Percentiles rank a stretch among this genome's conserved stretches.
Evolutionary conservation across 1,140 invertebrate genomes (phyloP).

Genomic region (Heliothis subflexa): DNA sequence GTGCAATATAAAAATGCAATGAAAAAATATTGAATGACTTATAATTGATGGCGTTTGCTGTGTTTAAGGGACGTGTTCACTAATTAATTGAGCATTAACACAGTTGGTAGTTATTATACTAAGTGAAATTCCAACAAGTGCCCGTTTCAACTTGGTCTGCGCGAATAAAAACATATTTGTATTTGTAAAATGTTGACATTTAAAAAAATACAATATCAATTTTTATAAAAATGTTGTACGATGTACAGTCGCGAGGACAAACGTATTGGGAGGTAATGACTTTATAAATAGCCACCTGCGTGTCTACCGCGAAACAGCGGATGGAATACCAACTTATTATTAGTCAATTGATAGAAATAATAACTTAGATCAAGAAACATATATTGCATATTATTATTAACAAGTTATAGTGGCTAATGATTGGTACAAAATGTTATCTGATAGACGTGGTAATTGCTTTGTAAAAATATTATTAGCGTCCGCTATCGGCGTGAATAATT

Average conservation of each 20-base stretch:
- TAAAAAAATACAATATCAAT: constrained; percentile 38
- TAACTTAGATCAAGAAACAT: neutral
- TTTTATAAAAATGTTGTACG: constrained; percentile 42
- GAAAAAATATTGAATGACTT: constrained; percentile 40
- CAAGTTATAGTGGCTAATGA: neutral
- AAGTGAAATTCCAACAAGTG: constrained; percentile 27
- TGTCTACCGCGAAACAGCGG: neutral
- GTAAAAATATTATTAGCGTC: constrained; percentile 24
- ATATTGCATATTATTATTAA: constrained; percentile 17
- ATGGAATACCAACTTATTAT: neutral
- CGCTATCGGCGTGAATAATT: constrained; percentile 29
- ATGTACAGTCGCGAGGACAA: constrained; percentile 5
- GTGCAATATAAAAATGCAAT: constrained; percentile 29
- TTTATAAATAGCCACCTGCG: constrained; percentile 28
- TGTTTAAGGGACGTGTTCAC: constrained; percentile 18
- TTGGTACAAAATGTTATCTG: constrained; percentile 19
- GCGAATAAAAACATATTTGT: constrained; percentile 17
- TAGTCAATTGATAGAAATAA: constrained; percentile 19
- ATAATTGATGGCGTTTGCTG: constrained; percentile 39
- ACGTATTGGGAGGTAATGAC: constrained; percentile 11
- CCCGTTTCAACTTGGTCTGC: neutral
- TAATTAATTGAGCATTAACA: constrained; percentile 43
- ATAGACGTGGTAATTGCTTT: constrained; percentile 35
- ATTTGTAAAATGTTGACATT: constrained; percentile 41
- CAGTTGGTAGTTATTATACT: constrained; percentile 18